These are phyloP conservation scores for Bombyx mandarina DNA, from an alignment of 1,140 invertebrate genomes.

Conservation along the genomic window DNA sequence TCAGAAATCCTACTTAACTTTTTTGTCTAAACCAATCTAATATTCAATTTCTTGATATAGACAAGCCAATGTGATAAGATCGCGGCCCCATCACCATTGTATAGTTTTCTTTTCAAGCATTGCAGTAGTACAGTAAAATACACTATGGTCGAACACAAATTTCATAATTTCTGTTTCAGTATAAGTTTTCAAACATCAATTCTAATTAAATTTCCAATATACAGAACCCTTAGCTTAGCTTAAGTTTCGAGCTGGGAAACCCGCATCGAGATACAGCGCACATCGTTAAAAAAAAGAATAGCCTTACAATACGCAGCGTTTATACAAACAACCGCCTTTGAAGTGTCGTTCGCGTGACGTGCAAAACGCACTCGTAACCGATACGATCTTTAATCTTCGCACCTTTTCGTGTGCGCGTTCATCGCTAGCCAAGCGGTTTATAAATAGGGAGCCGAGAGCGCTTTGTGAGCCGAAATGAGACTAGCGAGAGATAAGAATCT, in stretches of 20 bases:
- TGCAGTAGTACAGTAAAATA: no score
- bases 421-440: conserved; percentile 39
- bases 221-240: neutral
- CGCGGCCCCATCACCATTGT: no score
- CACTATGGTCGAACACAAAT: no score
- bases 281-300: conserved; percentile 20
- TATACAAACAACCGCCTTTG: conserved; percentile 30
- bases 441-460: conserved; percentile 47
- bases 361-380: conserved; percentile 51
- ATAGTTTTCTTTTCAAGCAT: no score
- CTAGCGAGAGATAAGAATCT: conserved; percentile 57
- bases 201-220: no score
- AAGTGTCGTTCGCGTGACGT: conserved; percentile 33
- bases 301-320: conserved; percentile 27
- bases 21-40: no score
- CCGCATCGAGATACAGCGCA: conserved; percentile 1
- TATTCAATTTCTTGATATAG: no score
- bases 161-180: no score
- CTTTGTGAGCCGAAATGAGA: conserved; percentile 65
- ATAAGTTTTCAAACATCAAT: no score
- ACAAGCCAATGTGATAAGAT: no score
- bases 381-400: conserved; percentile 68
- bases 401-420: conserved; percentile 49
- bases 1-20: no score
- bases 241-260: neutral